These are phyloP conservation scores for Chelonus formosanus DNA, from an alignment of 2,888 invertebrate species.

Conservation along the genomic window DNA sequence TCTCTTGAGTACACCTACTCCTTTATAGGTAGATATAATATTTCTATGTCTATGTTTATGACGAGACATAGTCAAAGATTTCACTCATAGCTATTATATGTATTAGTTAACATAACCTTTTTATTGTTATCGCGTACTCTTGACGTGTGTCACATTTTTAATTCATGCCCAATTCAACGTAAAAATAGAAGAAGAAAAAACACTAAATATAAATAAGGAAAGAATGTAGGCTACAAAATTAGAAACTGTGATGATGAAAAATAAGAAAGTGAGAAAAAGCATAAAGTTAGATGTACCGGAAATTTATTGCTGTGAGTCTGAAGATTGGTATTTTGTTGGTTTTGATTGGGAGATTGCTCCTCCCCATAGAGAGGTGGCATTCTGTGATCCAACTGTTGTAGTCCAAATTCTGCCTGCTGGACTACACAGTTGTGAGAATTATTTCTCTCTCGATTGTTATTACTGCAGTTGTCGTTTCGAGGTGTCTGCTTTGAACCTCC, in stretches of 20 bases:
- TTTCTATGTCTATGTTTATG: background rate
- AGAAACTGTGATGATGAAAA: background rate
- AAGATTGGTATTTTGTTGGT: conserved; percentile 65
- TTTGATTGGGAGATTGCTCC: conserved; percentile 65
- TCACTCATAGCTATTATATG: too few species aligned
- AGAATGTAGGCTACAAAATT: background rate
- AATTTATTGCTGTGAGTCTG: conserved; percentile 83
- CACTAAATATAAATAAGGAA: too few species aligned
- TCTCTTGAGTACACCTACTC: conserved; percentile 21
- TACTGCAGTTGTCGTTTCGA: conserved; percentile 33
- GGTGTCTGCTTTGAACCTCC: too few species aligned
- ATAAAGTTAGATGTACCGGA: conserved; percentile 69
- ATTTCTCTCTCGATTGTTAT: conserved; percentile 36
- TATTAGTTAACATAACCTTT: too few species aligned
- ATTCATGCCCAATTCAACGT: too few species aligned
- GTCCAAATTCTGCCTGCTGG: conserved; percentile 36
- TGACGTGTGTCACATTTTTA: too few species aligned
- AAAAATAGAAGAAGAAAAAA: too few species aligned
- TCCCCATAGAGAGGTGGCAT: conserved; percentile 63
- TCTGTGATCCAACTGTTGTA: conserved; percentile 52
- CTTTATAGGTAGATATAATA: conserved; percentile 30
- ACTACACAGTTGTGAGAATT: conserved; percentile 32
- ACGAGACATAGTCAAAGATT: background rate
- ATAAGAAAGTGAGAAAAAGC: background rate
- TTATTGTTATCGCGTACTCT: too few species aligned